Evolutionary conservation across 1,140 invertebrate genomes (phyloP).

Genomic region (Drosophila bocki): DNA sequence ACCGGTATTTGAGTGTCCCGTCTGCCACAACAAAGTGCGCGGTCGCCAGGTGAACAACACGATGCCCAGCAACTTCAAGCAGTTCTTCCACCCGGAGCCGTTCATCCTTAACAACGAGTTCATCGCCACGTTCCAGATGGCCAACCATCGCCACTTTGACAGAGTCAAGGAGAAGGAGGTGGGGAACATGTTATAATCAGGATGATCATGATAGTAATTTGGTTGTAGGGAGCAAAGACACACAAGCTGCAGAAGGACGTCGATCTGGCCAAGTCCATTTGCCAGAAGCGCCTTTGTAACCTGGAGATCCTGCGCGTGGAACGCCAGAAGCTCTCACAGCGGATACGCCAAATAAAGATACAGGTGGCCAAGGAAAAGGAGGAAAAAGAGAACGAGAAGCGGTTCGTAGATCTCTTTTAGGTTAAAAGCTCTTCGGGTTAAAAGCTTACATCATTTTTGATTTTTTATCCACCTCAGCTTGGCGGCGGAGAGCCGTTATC

Average conservation of each 20-base stretch:
- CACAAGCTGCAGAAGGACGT: constrained; percentile 19
- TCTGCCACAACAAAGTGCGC: constrained; percentile 49
- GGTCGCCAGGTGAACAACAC: constrained; percentile 59
- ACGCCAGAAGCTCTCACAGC: constrained; percentile 3
- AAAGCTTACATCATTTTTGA: background rate
- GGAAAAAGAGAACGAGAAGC: background rate
- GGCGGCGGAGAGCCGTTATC: background rate
- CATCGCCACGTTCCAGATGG: constrained; percentile 48
- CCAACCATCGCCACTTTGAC: constrained; percentile 42
- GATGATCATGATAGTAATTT: background rate
- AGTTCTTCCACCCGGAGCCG: constrained; percentile 66
- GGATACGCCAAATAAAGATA: constrained; percentile 15
- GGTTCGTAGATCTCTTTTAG: background rate
- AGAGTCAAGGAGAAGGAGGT: constrained; percentile 35
- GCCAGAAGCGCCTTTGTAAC: constrained; percentile 15
- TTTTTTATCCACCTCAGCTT: background rate
- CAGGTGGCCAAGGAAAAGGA: background rate
- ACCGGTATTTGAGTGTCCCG: constrained; percentile 46
- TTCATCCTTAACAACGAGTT: constrained; percentile 32
- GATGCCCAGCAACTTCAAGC: constrained; percentile 56
- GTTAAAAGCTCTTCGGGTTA: too few relatives aligned
- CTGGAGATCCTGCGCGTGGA: constrained; percentile 13
- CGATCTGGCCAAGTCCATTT: constrained; percentile 10
- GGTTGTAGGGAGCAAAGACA: constrained; percentile 2
- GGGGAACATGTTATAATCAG: background rate